Evolutionary conservation across 2,797 vertebrate species (phyloP).

Genomic region (Trachurus trachurus): DNA sequence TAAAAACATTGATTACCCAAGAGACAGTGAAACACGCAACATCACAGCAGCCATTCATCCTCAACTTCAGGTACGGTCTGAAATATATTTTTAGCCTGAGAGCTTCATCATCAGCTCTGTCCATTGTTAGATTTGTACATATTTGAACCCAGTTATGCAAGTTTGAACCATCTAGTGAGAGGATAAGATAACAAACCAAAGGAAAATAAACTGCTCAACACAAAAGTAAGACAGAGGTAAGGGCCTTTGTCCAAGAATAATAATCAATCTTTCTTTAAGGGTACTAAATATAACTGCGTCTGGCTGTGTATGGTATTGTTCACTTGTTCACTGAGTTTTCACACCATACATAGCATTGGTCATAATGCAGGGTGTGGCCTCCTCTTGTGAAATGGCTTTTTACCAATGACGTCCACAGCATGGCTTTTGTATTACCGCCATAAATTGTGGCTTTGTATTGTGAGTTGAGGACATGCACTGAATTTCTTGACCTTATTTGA

Average conservation of each 20-base stretch:
- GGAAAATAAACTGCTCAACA: neutral
- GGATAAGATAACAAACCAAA: neutral
- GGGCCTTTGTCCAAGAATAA: neutral
- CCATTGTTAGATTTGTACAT: neutral
- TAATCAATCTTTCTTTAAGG: neutral
- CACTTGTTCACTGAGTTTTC: neutral
- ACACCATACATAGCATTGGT: neutral
- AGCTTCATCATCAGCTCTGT: neutral
- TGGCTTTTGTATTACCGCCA: neutral
- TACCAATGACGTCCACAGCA: neutral
- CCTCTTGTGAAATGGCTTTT: neutral
- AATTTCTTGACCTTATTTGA: neutral
- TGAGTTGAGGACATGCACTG: neutral
- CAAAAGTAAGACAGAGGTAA: neutral
- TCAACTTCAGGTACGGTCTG: constrained; percentile 83
- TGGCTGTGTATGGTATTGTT: neutral
- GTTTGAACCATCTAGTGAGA: neutral
- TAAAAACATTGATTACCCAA: constrained; percentile 83
- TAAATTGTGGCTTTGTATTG: neutral
- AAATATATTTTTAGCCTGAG: neutral
- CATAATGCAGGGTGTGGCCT: neutral
- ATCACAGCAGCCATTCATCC: constrained; percentile 87
- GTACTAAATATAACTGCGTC: no score
- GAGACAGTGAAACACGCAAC: constrained; percentile 73
- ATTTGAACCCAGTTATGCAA: no score